Evolutionary conservation across 2,113 vertebrate species (phyloP).

Genomic region (Fukomys damarensis): DNA sequence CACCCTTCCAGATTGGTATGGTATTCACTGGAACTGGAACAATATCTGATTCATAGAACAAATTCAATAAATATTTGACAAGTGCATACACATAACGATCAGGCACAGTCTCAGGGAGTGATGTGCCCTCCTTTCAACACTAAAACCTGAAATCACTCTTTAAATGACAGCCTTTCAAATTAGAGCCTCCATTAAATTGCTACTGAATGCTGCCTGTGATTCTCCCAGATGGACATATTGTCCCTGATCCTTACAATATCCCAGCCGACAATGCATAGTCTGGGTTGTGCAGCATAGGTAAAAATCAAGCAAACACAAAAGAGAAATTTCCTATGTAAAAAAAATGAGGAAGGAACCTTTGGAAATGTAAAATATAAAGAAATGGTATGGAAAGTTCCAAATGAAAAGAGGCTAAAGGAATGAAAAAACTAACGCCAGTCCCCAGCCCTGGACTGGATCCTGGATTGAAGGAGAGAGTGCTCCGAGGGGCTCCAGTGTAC

Average conservation of each 20-base stretch:
- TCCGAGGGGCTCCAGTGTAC: neutral
- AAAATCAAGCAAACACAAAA: neutral
- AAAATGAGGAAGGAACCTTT: neutral
- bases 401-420: neutral
- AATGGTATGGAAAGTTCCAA: neutral
- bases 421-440: neutral
- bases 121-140: neutral
- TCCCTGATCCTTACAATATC: neutral
- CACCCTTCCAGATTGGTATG: neutral
- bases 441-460: neutral
- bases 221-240: neutral
- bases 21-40: neutral
- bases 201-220: neutral
- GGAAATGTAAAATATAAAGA: neutral
- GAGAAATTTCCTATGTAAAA: neutral
- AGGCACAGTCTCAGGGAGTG: neutral
- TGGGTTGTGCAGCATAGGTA: neutral
- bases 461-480: neutral
- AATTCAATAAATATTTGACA: neutral
- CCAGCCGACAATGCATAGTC: neutral
- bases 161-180: neutral
- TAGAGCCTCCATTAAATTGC: neutral
- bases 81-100: neutral
- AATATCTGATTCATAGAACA: neutral
- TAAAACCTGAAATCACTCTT: neutral